Base-by-base conservation (phyloP, 2,113 vertebrate species). In the Rhombomys opimus region DNA sequence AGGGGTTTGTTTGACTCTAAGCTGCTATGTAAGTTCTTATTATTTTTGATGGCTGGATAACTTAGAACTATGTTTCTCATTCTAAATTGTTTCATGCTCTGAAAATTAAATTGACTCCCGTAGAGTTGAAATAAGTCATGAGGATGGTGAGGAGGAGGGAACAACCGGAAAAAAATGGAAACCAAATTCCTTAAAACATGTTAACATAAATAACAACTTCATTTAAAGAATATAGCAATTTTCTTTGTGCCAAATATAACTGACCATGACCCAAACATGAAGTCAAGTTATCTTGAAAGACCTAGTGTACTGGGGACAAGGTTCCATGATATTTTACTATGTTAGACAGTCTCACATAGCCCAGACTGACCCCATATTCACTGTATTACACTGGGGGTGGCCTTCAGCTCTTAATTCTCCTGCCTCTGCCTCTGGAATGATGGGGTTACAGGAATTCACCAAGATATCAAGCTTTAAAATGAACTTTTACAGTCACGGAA, bases 41-140 rank as follows among this genome's bases (percentile, higher is more conserved):
- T 94, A 41, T 76, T n/a, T 70, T 23, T 67, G 32, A 27, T 70
- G 46, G 15, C 59, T 59, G 10, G 76, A 52, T 72, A 68, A 93
- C 73, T 94, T 59, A 84, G 6, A 85, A 32, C 41, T 67, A 46
- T 61, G 3, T 94, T 77, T 97, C n/a, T 95, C 20, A 27, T 6
- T 72, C 3, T 70, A 87, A 61, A 68, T 88, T 75, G 27, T 38
- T 3, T 13, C 52, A 2, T 5, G 17, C 25, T 10, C 30, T 27
- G 82, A 87, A 88, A 95, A 67, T 18, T 72, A 35, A 77, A 27
- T 85, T 81, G 38, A 41, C 13, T 81, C 8, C 8, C 11, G 8
- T 50, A 80, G 54, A 76, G 14, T 23, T 76, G 32, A 94, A 50
- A 52, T 27, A 85, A 65, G 25, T 27, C 65, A 15, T 0, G 0